Evolutionary conservation across 2,888 invertebrate species (phyloP), one percentile per base, ranked within the genome.

Genomic region (Catocala sponsa): DNA sequence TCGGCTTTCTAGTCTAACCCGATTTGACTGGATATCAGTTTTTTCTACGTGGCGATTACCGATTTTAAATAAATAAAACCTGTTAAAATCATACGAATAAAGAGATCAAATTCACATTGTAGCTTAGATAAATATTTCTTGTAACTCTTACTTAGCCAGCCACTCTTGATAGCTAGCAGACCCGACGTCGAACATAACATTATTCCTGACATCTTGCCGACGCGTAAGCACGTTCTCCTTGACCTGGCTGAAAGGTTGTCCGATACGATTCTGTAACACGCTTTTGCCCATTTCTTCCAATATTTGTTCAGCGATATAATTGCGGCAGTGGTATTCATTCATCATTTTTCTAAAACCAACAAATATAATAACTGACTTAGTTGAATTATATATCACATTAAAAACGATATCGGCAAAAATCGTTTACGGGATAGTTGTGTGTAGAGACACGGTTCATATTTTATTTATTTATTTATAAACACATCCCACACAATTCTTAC

Each of bases 241-340:
- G 0, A 59, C 61, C 6, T 69, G 70, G 13, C 59, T 68, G 50
- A 85, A 86, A 0, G 91, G 90, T 63, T 78, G 87, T 0, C 94
- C 94, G 0, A 93, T 46, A 4, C 93, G 87, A 63, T 85, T 85
- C 63, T 93, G 90, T 1, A 92, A 55, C 25, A 88, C 83, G 13
- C 88, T 88, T 63, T 91, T 90, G 2, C 91, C 92, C 87, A 97
- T 95, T 75, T 96, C 96, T 9, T 95, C 95, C 46, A 97, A 86
- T 69, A 97, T 97, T 89, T 97, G 96, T 76, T 97, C 96, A 0
- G 97, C 97, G 44, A 97, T 86, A 82, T 96, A 97, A 80, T 96
- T 97, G 42, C 97, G 95, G 74, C 97, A 97, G 51, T 97, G 91
- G 83, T 97, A 97, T 82, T 97, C 97, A 80, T 97, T 97, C 96